A percentile compares a stretch with the other conserved stretches of the same genome.
These are phyloP conservation scores for Agonopterix arenella DNA, from an alignment of 2,888 invertebrate species.

Conservation along the genomic window DNA sequence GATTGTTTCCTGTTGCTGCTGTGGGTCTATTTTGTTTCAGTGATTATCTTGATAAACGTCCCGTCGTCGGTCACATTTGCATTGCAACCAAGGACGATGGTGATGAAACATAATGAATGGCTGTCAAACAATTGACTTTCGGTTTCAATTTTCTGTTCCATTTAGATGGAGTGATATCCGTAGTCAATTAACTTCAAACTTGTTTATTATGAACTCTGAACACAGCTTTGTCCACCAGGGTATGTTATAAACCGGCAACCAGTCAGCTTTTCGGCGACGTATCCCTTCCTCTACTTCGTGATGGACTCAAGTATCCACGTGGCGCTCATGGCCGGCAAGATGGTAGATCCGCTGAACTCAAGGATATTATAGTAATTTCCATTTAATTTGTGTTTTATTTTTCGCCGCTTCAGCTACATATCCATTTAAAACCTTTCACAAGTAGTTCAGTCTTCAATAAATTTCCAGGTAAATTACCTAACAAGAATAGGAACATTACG, in stretches of 20 bases:
- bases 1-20: conserved; percentile 62
- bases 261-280: conserved; percentile 85
- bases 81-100: conserved; percentile 50
- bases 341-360: conserved; percentile 89
- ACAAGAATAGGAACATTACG: no score
- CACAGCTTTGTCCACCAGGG: conserved; percentile 35
- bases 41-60: conserved; percentile 34
- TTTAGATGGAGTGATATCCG: no score
- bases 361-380: conserved; percentile 80
- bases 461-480: no score
- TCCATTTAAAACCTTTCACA: no score
- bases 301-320: conserved; percentile 88
- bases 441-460: no score
- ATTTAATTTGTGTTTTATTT: no score
- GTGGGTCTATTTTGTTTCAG: conserved; percentile 41
- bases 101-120: conserved; percentile 11
- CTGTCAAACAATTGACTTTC: conserved; percentile 6
- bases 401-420: no score
- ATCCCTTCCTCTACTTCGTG: conserved; percentile 91
- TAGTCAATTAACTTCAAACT: no score
- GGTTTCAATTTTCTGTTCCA: conserved; percentile 3
- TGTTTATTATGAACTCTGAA: no score
- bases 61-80: conserved; percentile 31
- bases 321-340: conserved; percentile 87
- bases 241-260: conserved; percentile 73